Evolutionary conservation across 2,888 invertebrate species (phyloP).

Genomic region (Drosophila histrio): DNA sequence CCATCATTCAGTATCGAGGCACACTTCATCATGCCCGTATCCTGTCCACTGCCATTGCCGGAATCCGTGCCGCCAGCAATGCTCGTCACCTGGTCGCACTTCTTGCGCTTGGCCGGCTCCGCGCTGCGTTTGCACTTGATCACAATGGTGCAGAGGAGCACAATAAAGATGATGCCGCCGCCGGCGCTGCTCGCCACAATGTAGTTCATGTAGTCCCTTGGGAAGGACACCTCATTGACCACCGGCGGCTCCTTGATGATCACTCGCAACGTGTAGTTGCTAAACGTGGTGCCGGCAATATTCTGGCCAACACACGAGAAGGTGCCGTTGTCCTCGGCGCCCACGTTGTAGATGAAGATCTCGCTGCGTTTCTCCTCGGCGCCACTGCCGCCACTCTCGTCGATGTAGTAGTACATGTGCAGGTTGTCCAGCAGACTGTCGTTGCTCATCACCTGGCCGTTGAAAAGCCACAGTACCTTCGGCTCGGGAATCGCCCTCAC

Average conservation of each 20-base stretch:
- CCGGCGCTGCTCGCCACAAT: slow-evolving; percentile 88
- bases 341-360: slow-evolving; percentile 91
- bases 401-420: slow-evolving; percentile 89
- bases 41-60: slow-evolving; percentile 83
- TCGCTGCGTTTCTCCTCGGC: slow-evolving; percentile 90
- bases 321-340: slow-evolving; percentile 92
- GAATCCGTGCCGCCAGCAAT: slow-evolving; percentile 71
- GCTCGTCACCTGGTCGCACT: slow-evolving; percentile 86
- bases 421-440: slow-evolving; percentile 89
- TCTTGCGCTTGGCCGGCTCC: slow-evolving; percentile 85
- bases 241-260: slow-evolving; percentile 90
- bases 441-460: slow-evolving; percentile 91
- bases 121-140: slow-evolving; percentile 85
- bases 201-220: slow-evolving; percentile 89
- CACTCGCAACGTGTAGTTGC: slow-evolving; percentile 92
- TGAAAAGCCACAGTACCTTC: slow-evolving; percentile 92
- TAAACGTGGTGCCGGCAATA: slow-evolving; percentile 90
- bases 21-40: slow-evolving; percentile 85
- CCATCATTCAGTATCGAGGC: slow-evolving; percentile 84
- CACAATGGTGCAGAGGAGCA: slow-evolving; percentile 88
- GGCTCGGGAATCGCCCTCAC: slow-evolving; percentile 93
- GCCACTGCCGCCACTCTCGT: slow-evolving; percentile 88
- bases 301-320: slow-evolving; percentile 94
- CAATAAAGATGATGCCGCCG: slow-evolving; percentile 87
- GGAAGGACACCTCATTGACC: slow-evolving; percentile 88